Evolutionary conservation across 1,140 invertebrate genomes (phyloP).

Genomic region (Lepidurus couesii): DNA sequence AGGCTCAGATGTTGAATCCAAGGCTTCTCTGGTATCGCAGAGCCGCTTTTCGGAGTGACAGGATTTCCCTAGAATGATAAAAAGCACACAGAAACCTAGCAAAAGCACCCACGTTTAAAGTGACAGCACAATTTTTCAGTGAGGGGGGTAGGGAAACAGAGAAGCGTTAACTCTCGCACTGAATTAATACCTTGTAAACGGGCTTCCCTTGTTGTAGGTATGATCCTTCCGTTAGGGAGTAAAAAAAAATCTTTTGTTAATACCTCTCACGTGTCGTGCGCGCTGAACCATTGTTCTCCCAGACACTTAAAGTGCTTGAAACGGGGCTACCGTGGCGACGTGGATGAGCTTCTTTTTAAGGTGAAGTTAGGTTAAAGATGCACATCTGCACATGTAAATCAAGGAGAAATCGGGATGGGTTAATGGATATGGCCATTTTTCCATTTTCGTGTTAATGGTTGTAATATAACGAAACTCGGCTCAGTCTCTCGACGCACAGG

Average conservation of each 20-base stretch:
- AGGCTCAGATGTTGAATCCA: no score
- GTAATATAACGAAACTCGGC: no score
- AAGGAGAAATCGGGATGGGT: background rate
- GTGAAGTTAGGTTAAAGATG: background rate
- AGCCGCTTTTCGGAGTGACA: background rate
- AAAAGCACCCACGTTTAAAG: background rate
- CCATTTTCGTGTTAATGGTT: no score
- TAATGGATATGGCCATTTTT: no score
- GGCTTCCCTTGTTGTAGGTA: background rate
- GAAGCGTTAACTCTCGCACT: slow-evolving; percentile 9
- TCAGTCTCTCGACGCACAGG: no score
- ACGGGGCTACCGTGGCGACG: background rate
- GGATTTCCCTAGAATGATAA: slow-evolving; percentile 1
- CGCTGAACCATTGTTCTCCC: background rate
- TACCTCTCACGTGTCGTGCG: background rate
- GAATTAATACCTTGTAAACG: background rate
- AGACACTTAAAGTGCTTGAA: slow-evolving; percentile 1
- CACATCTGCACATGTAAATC: background rate
- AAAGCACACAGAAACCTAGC: background rate
- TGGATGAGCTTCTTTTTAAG: background rate
- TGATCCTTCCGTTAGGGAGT: background rate
- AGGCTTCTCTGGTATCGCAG: background rate
- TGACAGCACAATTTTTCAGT: background rate
- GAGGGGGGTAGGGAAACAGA: background rate
- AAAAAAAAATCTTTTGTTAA: background rate